These are phyloP conservation scores for Brachypteracias leptosomus DNA, from an alignment of 2,113 vertebrate genomes.

Conservation along the genomic window DNA sequence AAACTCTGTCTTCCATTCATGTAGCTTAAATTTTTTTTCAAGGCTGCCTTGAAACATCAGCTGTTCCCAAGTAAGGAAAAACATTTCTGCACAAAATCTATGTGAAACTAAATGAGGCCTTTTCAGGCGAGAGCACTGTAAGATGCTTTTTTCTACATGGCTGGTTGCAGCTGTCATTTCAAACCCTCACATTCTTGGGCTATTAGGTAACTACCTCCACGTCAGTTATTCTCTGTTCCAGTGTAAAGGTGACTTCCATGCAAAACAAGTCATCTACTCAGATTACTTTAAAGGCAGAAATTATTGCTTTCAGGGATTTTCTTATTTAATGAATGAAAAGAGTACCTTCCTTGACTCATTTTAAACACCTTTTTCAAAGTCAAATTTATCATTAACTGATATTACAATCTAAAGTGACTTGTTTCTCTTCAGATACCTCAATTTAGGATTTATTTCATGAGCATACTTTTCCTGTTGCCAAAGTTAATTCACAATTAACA, in stretches of 20 bases:
- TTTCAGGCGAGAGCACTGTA: neutral
- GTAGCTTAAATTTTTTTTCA: neutral
- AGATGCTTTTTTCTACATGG: neutral
- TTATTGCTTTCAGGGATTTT: neutral
- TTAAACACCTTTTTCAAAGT: neutral
- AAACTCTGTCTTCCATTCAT: neutral
- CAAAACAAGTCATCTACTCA: neutral
- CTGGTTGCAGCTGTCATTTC: slow-evolving; percentile 10
- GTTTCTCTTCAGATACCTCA: neutral
- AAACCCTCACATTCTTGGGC: slow-evolving; percentile 14
- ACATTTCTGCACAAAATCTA: neutral
- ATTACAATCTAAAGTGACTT: neutral
- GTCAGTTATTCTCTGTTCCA: neutral
- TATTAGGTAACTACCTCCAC: neutral
- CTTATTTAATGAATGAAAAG: neutral
- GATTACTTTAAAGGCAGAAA: neutral
- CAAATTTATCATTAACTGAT: neutral
- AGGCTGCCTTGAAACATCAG: neutral
- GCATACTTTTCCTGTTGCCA: neutral
- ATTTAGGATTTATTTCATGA: neutral
- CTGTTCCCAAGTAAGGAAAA: neutral
- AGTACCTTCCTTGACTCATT: neutral
- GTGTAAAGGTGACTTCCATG: slow-evolving; percentile 26
- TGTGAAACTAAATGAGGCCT: neutral
- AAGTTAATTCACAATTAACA: neutral